Evolutionary conservation across 2,888 invertebrate genomes (phyloP).

Genomic region (Magallana nippona): DNA sequence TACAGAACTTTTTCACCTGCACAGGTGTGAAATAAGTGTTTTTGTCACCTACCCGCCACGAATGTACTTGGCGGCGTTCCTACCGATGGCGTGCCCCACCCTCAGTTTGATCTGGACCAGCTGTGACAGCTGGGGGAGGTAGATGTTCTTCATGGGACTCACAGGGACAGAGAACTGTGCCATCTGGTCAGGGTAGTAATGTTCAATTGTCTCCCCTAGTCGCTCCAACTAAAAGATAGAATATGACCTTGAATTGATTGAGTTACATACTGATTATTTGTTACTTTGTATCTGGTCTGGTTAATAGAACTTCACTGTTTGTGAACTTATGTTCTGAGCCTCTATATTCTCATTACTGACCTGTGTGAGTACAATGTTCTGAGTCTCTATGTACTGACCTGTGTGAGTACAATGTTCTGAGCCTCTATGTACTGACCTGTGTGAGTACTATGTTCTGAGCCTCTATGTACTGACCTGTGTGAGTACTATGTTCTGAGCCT

Average conservation of each 20-base stretch:
- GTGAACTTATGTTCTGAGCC: too few relatives aligned
- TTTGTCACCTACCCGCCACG: conserved; percentile 64
- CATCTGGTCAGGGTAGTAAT: conserved; percentile 68
- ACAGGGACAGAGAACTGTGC: conserved; percentile 68
- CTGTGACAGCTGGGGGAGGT: conserved; percentile 71
- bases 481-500: too few relatives aligned
- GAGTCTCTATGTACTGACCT: too few relatives aligned
- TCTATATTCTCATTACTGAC: too few relatives aligned
- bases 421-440: background rate
- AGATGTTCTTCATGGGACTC: conserved; percentile 75
- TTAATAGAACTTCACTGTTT: too few relatives aligned
- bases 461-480: too few relatives aligned
- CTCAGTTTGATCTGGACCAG: conserved; percentile 77
- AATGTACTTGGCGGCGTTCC: conserved; percentile 69
- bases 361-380: too few relatives aligned
- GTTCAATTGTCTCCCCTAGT: conserved; percentile 76
- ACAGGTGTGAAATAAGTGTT: background rate
- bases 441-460: background rate
- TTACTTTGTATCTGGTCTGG: too few relatives aligned
- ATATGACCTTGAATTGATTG: background rate
- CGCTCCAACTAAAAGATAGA: conserved; percentile 70
- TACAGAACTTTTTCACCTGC: too few relatives aligned
- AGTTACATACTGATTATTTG: background rate
- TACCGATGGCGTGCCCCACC: conserved; percentile 76
- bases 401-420: too few relatives aligned